A percentile compares a stretch with the other conserved stretches of the same genome.
phyloP scores from a whole-genome alignment of 2,113 vertebrate species.

The Coracopsis vasa region DNA sequence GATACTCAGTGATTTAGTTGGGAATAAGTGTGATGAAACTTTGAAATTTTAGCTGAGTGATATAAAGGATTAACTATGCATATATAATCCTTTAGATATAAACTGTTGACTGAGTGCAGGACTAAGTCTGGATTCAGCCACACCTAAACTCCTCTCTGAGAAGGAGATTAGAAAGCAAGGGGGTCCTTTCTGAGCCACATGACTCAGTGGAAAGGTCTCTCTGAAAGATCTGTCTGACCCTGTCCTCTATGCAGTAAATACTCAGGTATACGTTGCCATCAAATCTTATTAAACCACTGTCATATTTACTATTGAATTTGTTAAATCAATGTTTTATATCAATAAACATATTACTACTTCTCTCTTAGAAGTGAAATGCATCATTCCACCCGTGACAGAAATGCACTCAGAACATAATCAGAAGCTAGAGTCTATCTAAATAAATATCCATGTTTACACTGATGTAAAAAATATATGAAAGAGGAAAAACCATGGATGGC shows the following conservation, averaged over 20 bases:
- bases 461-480: background rate
- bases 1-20: no score
- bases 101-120: background rate
- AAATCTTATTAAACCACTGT: background rate
- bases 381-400: background rate
- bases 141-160: background rate
- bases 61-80: background rate
- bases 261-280: background rate
- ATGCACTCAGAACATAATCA: background rate
- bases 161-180: background rate
- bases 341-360: background rate
- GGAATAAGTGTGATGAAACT: background rate
- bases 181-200: background rate
- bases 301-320: background rate
- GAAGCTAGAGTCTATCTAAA: background rate
- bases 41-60: background rate
- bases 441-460: background rate
- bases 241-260: background rate
- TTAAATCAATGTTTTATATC: background rate
- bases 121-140: background rate
- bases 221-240: background rate
- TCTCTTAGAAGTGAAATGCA: background rate
- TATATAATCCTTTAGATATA: background rate
- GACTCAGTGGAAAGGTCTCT: fast-evolving
- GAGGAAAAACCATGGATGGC: background rate